Evolutionary conservation across 30 jellyfish, hydroid and myxozoan species (phyloP), one percentile per base, ranked within the genome.

Genomic region (Cassiopea andromeda): DNA sequence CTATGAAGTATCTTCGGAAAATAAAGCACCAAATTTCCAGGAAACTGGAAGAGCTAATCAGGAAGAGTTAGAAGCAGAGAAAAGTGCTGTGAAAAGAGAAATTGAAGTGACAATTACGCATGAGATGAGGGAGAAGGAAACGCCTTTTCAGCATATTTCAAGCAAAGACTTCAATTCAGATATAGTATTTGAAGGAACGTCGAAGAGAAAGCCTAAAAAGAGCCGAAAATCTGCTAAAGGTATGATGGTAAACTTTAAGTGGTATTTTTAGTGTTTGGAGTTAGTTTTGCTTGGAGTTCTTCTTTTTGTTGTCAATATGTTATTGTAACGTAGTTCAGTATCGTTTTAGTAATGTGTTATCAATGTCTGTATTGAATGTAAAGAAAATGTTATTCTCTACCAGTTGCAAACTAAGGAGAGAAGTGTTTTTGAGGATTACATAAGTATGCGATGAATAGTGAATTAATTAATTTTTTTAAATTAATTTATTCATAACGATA

Each of bases 161-260:
- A 77, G 80, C 47, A 80, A 81, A 69, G 99, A 84, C 19, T 96
- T 91, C 73, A 91, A 92, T 19, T 70, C 97, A 14, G 97, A 93
- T 60, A 96, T 96, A n/a, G 99, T 96, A 60, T 96, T 88, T 85
- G 99, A 89, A 69, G 99, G 99, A 38, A 92, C 99, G 44, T 96
- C 99, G 3, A 92, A 80, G 48, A 95, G 93, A 44, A 85, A 81
- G 47, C 84, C 94, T 5, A 82, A 48, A 45, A n/a, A 59, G 66
- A 75, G 69, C 67, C 44, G 69, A 27, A 19, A 54, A 4, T 45
- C 45, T 44, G 69, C 15, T 75, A 70, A 0, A 10, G 4, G 7
- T 73, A 14, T 27, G 38, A 27, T 27, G 38, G 38, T 27, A 27
- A 18, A 73, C 38, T 14, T 10, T 14, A 44, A 44, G 10, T 54